Percentiles rank a stretch among this genome's conserved stretches.
Evolutionary conservation across 2,888 invertebrate species (phyloP).

Genomic region (Agrochola macilenta): DNA sequence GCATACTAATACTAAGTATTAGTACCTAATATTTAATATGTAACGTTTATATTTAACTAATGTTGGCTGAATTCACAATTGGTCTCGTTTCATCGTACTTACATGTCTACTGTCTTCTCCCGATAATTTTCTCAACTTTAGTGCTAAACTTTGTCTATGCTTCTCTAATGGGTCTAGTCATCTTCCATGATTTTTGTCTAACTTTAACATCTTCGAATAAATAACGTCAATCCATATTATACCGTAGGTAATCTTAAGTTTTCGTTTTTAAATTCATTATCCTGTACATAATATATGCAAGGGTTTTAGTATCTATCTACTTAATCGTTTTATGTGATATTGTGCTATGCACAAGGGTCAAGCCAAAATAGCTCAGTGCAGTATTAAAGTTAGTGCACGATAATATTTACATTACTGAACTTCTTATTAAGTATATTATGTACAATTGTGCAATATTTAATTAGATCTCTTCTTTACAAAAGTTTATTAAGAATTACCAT

Average conservation of each 20-base stretch:
- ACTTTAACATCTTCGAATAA: slow-evolving; percentile 2
- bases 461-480: slow-evolving; percentile 30
- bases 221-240: slow-evolving; percentile 12
- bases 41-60: slow-evolving; percentile 31
- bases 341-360: slow-evolving; percentile 60
- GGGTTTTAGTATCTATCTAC: slow-evolving; percentile 18
- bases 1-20: slow-evolving; percentile 36
- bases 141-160: slow-evolving; percentile 13
- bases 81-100: slow-evolving; percentile 53
- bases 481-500: neutral
- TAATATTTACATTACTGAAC: slow-evolving; percentile 50
- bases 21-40: slow-evolving; percentile 11
- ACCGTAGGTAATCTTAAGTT: slow-evolving; percentile 14
- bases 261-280: slow-evolving; percentile 48
- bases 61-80: slow-evolving; percentile 54
- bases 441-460: slow-evolving; percentile 42
- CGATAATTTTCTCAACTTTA: slow-evolving; percentile 27
- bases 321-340: slow-evolving; percentile 31
- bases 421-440: slow-evolving; percentile 24
- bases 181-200: slow-evolving; percentile 2
- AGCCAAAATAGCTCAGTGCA: slow-evolving; percentile 39
- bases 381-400: slow-evolving; percentile 39
- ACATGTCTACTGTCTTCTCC: slow-evolving; percentile 18
- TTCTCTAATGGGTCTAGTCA: slow-evolving; percentile 15
- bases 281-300: slow-evolving; percentile 31